Base-by-base conservation (phyloP, 2,797 vertebrate species). In the Periophthalmus magnuspinnatus region DNA sequence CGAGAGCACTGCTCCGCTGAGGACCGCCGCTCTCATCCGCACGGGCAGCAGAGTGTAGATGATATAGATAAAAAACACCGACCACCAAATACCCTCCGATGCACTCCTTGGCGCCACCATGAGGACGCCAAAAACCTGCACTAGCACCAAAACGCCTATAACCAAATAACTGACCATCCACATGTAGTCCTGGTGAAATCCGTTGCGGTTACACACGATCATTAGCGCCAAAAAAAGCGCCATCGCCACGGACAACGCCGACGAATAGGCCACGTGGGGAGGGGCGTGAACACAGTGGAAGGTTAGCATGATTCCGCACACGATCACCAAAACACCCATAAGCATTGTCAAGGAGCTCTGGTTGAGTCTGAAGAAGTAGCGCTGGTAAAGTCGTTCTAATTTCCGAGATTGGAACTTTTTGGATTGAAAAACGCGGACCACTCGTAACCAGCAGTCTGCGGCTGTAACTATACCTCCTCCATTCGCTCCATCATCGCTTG, bases 171-270 rank as follows among this genome's bases (percentile, higher is more conserved):
- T 98, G 89, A 98, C 95, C 85, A 96, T 96, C 96, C 97, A 96
- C 97, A 99, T 97, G 85, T 95, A 97, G 93, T 98, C 97, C 93
- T 98, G 96, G 89, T 95, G 97, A 89, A 99, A 98, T 81, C 96
- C 95, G 24, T 96, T 96, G 63, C 96, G 94, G 75, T 97, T 98
- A 89, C 97, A 99, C 79, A 98, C 94, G 69, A 96, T 94, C 96
- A 97, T 96, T 28, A 99, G 92, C 0, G 93, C 94, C 90, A 98
- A 85, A 81, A 99, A 99, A 9, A 98, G 93, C 0, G 90, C 82
- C 75, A 96, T 97, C 0, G 97, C 95, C 2, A 95, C 90, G 0
- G 94, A 95, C 78, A 97, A 90, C 21, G 94, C 92, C 0, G 93
- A 92, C 1, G 93, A 88, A 0, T 95, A 97, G 68, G 94, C 92